Evolutionary conservation across 2,797 vertebrate genomes (phyloP), one percentile per base, ranked within the genome.

Genomic region (Basileuterus tristriatus): DNA sequence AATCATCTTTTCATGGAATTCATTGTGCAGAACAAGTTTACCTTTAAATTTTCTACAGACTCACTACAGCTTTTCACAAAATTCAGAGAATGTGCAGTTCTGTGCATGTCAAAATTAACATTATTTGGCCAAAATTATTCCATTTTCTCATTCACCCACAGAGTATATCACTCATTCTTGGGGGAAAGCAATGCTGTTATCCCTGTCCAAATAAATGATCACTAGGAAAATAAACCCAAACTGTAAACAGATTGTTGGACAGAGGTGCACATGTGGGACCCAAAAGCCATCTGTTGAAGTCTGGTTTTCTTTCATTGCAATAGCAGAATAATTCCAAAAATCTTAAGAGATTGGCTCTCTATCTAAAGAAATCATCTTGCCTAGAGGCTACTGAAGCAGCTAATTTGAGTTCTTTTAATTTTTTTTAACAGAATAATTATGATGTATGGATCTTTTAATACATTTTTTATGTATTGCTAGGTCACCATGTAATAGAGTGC

Each of bases 231-330:
- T 46, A 96, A 95, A 82, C 65, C 70, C 56, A 70, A 91, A 56
- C 76, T 83, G 67, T 59, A 96, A 96, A 89, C 87, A 95, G 94
- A 90, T 76, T 95, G 65, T 91, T 96, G 94, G 94, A 83, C 76
- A 90, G 72, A 83, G 63, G 69, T 79, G 76, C 63, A 15, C 93
- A 29, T 44, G 79, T 1, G 65, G 89, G 95, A 91, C 79, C 34
- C 8, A 6, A 93, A 81, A 89, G 72, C 94, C 95, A 96, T 94
- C 94, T 97, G 95, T 29, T 92, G 37, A 93, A 75, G 41, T 39
- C 47, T 72, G 62, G 30, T 58, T 37, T 34, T 62, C 55, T 89
- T 47, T 83, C 58, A 59, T 64, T 83, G 15, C 55, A 90, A 15
- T 6, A 88, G 71, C 17, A 92, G 79, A 78, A 81, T 67, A 76